Conservation (phyloP, 2,797 vertebrate species). For the Glossophaga mutica region DNA sequence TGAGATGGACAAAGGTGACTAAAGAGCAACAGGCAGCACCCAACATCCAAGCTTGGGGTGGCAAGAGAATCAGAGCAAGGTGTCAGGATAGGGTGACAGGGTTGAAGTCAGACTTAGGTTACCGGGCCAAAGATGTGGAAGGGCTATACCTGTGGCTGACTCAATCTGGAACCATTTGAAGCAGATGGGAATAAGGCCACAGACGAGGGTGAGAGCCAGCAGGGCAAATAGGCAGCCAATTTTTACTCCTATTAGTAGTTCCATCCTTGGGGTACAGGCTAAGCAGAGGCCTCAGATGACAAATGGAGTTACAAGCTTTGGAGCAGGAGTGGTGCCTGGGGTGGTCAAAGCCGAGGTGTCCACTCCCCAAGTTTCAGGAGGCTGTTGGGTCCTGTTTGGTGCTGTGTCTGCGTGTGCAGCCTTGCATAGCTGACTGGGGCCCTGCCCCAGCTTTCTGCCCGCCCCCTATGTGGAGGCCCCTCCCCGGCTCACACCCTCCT, state of each 20-base stretch:
- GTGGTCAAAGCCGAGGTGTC: background rate
- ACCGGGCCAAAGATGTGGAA: background rate
- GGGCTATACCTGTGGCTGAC: constrained; percentile 72
- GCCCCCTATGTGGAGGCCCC: constrained; percentile 40
- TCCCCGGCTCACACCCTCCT: constrained; percentile 40
- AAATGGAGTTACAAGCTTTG: background rate
- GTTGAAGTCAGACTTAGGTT: background rate
- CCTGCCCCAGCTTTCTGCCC: background rate
- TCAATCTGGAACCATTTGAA: constrained; percentile 77
- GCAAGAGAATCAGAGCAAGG: background rate
- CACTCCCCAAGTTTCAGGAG: background rate
- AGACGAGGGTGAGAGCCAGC: constrained; percentile 73
- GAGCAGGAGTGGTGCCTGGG: background rate
- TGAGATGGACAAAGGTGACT: background rate
- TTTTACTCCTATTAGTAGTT: constrained; percentile 72
- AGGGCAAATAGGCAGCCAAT: constrained; percentile 75
- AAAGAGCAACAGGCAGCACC: background rate
- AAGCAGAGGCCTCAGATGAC: background rate
- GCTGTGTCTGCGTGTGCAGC: background rate
- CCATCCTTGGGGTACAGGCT: constrained; percentile 65
- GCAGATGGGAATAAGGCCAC: constrained; percentile 75
- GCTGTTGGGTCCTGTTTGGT: background rate
- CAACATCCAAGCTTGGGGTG: background rate
- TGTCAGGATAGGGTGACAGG: background rate
- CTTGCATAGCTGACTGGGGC: background rate